Percentiles rank a stretch among this genome's conserved stretches.
phyloP scores from a whole-genome alignment of 2,888 invertebrate species.

The Lithophane leautieri region DNA sequence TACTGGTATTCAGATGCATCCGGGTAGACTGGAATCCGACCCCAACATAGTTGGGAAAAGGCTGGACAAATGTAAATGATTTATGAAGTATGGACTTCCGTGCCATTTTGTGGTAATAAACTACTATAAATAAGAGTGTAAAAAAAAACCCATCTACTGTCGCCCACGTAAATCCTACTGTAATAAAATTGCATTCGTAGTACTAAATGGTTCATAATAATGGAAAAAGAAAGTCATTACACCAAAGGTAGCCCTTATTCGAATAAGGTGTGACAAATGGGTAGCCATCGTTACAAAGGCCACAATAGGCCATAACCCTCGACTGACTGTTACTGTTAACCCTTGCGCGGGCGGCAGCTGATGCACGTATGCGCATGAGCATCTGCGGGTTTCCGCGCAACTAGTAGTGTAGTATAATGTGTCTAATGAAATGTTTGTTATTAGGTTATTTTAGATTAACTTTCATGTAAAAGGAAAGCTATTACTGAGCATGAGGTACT shows the following conservation, averaged over 20 bases:
- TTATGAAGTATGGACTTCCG: too few species aligned
- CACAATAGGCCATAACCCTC: constrained; percentile 57
- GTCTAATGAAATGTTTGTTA: constrained; percentile 15
- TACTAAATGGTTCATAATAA: not conserved
- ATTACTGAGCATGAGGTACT: not conserved
- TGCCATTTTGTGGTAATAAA: too few species aligned
- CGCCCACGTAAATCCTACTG: not conserved
- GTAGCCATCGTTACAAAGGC: constrained; percentile 34
- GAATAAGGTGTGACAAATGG: constrained; percentile 50
- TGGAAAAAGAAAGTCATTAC: constrained; percentile 8
- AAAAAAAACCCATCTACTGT: not conserved
- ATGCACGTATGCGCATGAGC: constrained; percentile 51
- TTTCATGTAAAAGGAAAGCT: not conserved
- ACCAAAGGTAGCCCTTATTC: constrained; percentile 11
- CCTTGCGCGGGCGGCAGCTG: constrained; percentile 53
- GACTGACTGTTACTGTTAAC: constrained; percentile 52
- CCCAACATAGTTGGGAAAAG: too few species aligned
- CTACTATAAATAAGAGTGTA: too few species aligned
- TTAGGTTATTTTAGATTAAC: not conserved
- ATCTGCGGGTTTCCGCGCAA: constrained; percentile 47
- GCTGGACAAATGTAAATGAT: too few species aligned
- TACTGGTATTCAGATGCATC: too few species aligned
- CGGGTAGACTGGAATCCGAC: too few species aligned
- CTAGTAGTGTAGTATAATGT: constrained; percentile 33
- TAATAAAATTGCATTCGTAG: not conserved